These are phyloP conservation scores for Hydrophis major DNA, from an alignment of 2,797 vertebrate species.

Conservation along the genomic window DNA sequence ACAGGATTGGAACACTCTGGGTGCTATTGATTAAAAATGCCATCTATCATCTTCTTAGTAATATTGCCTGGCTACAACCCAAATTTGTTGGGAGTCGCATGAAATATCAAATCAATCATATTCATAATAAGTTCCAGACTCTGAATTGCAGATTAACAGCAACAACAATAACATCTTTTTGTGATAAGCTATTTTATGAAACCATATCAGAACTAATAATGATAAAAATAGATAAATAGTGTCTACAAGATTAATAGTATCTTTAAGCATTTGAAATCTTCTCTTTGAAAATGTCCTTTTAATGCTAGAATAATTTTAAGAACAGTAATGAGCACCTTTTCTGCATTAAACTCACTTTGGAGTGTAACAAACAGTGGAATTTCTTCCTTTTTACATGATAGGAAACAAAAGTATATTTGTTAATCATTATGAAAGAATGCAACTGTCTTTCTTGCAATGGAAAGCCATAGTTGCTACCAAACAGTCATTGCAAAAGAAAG, in stretches of 20 bases:
- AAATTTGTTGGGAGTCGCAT: background rate
- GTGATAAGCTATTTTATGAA: background rate
- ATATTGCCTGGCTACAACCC: background rate
- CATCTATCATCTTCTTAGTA: background rate
- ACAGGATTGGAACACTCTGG: background rate
- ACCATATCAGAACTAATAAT: background rate
- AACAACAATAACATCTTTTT: background rate
- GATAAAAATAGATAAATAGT: background rate
- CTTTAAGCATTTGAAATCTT: background rate
- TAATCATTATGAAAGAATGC: background rate
- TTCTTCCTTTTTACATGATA: background rate
- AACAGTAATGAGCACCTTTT: background rate
- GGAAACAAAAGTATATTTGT: background rate
- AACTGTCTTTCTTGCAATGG: background rate
- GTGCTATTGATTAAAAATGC: background rate
- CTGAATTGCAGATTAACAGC: too few species aligned
- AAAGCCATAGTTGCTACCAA: background rate
- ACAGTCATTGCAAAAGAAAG: background rate
- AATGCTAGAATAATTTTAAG: background rate
- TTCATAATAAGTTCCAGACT: too few species aligned
- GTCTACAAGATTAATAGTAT: background rate
- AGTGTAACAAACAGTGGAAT: background rate
- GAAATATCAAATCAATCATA: too few species aligned
- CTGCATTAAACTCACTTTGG: background rate
- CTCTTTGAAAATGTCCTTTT: background rate